Percentiles rank a stretch among this genome's conserved stretches.
phyloP scores from a whole-genome alignment of 1,140 invertebrate species.

The Gonioctena quinquepunctata region DNA sequence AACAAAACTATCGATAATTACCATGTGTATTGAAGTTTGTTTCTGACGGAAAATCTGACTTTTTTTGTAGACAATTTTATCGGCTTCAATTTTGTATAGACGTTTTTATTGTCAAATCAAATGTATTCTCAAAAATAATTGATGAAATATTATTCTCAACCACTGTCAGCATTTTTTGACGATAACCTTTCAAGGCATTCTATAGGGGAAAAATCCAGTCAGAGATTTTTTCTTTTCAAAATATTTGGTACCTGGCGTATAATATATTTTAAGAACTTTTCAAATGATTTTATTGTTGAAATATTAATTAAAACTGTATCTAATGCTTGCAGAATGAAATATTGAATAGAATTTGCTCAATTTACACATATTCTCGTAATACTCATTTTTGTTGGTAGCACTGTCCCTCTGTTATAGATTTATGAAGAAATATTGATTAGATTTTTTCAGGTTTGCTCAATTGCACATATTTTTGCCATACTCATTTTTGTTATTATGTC shows the following conservation, averaged over 20 bases:
- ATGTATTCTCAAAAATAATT: too few species aligned
- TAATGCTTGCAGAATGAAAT: neutral
- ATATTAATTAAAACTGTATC: too few species aligned
- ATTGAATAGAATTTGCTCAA: neutral
- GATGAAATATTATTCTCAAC: too few species aligned
- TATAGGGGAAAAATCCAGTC: too few species aligned
- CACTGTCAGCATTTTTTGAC: too few species aligned
- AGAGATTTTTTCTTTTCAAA: too few species aligned
- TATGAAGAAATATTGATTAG: neutral
- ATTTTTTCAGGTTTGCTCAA: neutral
- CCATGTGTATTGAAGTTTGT: too few species aligned
- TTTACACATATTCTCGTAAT: neutral
- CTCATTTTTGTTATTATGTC: slow-evolving; percentile 4
- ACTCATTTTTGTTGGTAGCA: neutral
- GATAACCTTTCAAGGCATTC: too few species aligned
- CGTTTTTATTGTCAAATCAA: neutral
- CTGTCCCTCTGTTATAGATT: neutral
- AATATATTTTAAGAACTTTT: too few species aligned
- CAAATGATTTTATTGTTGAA: too few species aligned
- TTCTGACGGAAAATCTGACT: neutral
- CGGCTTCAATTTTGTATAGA: neutral
- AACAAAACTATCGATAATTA: too few species aligned
- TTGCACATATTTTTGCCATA: neutral
- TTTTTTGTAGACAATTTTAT: neutral
- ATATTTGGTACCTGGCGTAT: too few species aligned